These are phyloP conservation scores for Odontesthes bonariensis DNA, from an alignment of 2,113 vertebrate genomes.

Conservation along the genomic window DNA sequence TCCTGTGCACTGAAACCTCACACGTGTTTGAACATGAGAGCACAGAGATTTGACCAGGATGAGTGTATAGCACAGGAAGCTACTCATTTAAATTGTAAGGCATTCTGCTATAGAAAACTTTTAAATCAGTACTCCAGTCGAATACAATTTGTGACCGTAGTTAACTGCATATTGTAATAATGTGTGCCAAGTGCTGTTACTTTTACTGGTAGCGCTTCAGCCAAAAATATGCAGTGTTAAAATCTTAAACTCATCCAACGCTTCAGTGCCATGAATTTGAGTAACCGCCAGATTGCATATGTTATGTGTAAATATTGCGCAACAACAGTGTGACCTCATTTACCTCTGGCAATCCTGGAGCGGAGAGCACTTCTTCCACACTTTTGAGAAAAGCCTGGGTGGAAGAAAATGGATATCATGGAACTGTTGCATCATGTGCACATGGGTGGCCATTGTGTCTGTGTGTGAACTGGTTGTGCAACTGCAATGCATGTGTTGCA, in stretches of 20 bases:
- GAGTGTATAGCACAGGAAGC: conserved; percentile 23
- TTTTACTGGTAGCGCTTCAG: conserved; percentile 11
- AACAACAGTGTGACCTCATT: conserved; percentile 73
- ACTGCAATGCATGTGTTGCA: conserved; percentile 19
- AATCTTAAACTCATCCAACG: conserved; percentile 25
- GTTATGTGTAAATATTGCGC: conserved; percentile 47
- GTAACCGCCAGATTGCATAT: conserved; percentile 43
- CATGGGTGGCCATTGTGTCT: conserved; percentile 43
- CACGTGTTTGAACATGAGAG: conserved; percentile 45
- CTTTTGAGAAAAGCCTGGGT: conserved; percentile 89
- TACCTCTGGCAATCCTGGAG: conserved; percentile 78
- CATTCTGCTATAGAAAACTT: conserved; percentile 6
- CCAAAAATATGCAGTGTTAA: conserved; percentile 29
- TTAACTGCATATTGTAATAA: background rate
- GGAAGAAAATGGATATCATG: conserved; percentile 59
- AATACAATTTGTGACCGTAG: background rate
- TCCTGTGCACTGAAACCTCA: conserved; percentile 58
- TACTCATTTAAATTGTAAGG: conserved; percentile 18
- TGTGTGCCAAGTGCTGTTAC: conserved; percentile 27
- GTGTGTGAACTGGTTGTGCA: conserved; percentile 42
- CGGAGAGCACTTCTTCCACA: conserved; percentile 85
- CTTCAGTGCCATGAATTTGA: conserved; percentile 34
- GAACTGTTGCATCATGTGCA: conserved; percentile 55
- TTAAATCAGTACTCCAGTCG: background rate
- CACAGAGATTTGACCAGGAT: conserved; percentile 24